Percentiles rank a stretch among this genome's conserved stretches.
These are phyloP conservation scores for Neuroterus valhalla DNA, from an alignment of 1,140 invertebrate species.

Conservation along the genomic window DNA sequence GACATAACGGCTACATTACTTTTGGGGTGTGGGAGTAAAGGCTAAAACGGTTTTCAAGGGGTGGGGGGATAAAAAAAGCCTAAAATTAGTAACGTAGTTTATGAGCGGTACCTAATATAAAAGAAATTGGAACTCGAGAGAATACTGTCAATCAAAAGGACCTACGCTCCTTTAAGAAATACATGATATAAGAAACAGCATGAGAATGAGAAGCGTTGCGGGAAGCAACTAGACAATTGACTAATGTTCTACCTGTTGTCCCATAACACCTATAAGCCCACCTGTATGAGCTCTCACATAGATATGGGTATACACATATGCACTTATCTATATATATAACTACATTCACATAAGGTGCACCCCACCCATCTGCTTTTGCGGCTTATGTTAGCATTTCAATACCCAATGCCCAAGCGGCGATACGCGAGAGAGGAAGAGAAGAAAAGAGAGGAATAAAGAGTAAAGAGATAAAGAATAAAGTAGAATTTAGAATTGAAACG, in stretches of 20 bases:
- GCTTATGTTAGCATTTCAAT: slow-evolving; percentile 62
- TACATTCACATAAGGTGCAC: slow-evolving; percentile 24
- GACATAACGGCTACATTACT: too few relatives aligned
- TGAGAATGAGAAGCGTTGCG: background rate
- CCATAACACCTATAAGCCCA: slow-evolving; percentile 62
- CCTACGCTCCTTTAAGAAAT: background rate
- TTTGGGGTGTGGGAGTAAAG: too few relatives aligned
- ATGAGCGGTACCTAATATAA: too few relatives aligned
- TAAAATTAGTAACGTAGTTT: too few relatives aligned
- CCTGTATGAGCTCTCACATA: slow-evolving; percentile 33
- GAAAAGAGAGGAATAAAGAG: slow-evolving; percentile 16
- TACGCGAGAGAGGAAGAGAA: slow-evolving; percentile 16
- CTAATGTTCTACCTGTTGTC: slow-evolving; percentile 67
- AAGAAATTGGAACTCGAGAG: background rate
- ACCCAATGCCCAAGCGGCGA: slow-evolving; percentile 29
- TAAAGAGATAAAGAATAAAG: background rate
- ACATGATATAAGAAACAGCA: background rate
- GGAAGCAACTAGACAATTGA: slow-evolving; percentile 60
- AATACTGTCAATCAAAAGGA: background rate
- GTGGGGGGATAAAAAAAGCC: too few relatives aligned
- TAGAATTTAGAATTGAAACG: slow-evolving; percentile 18
- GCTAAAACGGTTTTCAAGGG: too few relatives aligned
- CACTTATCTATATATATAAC: too few relatives aligned
- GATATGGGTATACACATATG: background rate
- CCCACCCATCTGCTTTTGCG: slow-evolving; percentile 27